These are phyloP conservation scores for Drosophila willistoni DNA, from an alignment of 1,140 invertebrate species.

Conservation along the genomic window DNA sequence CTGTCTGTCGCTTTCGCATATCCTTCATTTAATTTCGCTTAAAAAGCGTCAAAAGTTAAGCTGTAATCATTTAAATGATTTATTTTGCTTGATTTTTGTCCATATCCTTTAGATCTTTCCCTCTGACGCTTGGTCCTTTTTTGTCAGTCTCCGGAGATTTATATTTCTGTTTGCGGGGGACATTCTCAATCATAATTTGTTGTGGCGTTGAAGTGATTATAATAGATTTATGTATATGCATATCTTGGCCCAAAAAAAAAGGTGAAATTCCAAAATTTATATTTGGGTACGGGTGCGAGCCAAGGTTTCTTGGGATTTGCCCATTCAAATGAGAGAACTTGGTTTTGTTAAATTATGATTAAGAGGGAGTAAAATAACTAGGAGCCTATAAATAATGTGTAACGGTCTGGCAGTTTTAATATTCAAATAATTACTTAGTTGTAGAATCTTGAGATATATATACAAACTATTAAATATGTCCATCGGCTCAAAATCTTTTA, in stretches of 20 bases:
- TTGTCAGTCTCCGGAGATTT: conserved; percentile 47
- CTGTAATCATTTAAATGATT: conserved; percentile 82
- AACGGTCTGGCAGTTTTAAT: too few species aligned
- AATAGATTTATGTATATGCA: conserved; percentile 69
- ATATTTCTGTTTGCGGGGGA: conserved; percentile 39
- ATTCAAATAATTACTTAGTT: background rate
- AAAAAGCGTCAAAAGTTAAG: conserved; percentile 80
- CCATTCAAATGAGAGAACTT: conserved; percentile 25
- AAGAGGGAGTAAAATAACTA: background rate
- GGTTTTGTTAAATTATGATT: conserved; percentile 30
- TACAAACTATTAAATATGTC: too few species aligned
- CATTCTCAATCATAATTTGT: conserved; percentile 79
- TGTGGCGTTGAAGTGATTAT: conserved; percentile 78
- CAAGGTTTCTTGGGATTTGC: conserved; percentile 20
- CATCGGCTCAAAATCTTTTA: too few species aligned
- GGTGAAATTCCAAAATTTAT: conserved; percentile 61
- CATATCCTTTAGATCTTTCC: conserved; percentile 68
- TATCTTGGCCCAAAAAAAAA: conserved; percentile 47
- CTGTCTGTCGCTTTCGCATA: conserved; percentile 25
- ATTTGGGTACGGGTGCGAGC: conserved; percentile 33
- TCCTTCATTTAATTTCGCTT: conserved; percentile 80
- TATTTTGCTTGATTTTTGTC: conserved; percentile 74
- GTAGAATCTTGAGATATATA: too few species aligned
- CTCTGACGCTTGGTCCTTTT: conserved; percentile 48
- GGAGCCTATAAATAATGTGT: background rate